Evolutionary conservation across 2,797 vertebrate species (phyloP), one percentile per base, ranked within the genome.

Genomic region (Galaxias olidus): DNA sequence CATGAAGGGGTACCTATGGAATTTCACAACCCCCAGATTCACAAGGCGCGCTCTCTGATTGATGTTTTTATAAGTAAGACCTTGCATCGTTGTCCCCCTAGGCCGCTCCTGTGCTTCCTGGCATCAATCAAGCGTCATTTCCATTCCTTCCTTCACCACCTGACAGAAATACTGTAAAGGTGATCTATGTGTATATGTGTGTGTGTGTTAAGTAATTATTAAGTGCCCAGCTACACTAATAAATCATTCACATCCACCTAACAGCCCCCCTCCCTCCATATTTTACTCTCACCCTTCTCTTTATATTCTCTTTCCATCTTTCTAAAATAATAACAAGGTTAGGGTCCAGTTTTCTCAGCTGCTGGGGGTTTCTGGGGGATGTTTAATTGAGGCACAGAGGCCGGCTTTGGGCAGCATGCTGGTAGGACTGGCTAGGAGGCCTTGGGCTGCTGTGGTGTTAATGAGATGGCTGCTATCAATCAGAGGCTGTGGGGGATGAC

Each of bases 11-110:
- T 64, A 69, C 59, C 67, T 66, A 58, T 70, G 75, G 70, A 75
- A 78, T 83, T 87, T 80, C 77, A 79, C 77, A n/a, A n/a, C 81
- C 60, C 77, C 69, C 41, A 63, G 69, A 78, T 88, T 84, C 81
- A 85, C 78, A 82, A 76, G 72, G 72, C 75, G 45, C 61, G 79
- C 74, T 79, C 71, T 66, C 65, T 92, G 91, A 93, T 92, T 90
- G 88, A 92, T 93, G 91, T 87, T 92, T 92, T 90, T 91, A 88
- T 90, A 91, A 92, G 89, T 86, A 87, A 91, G 91, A 90, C 88
- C 91, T 90, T 91, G 90, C 88, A 86, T 85, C 78, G 79, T 78
- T 71, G 83, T 77, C 77, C 82, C 85, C 81, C 72, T 65, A 80
- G 85, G 84, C 85, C 65, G 9, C 63, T 76, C 81, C 85, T 81